These are phyloP conservation scores for Irena cyanogastra DNA, from an alignment of 2,113 vertebrate genomes.

Conservation along the genomic window DNA sequence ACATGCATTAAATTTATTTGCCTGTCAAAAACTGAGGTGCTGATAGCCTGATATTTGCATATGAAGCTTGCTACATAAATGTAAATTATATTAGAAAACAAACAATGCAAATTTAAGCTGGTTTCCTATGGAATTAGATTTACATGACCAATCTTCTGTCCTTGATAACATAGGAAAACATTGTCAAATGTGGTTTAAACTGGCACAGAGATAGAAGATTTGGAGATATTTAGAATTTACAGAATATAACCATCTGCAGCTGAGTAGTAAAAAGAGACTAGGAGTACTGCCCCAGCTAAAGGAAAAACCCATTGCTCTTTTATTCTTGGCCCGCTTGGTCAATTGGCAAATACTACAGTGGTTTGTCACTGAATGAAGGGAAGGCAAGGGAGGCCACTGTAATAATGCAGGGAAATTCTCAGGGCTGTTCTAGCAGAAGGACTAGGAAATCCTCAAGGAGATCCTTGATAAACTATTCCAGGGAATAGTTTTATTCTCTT, in stretches of 20 bases:
- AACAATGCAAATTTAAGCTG: neutral
- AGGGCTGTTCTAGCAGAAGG: neutral
- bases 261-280: neutral
- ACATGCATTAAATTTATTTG: neutral
- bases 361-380: neutral
- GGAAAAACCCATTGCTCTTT: neutral
- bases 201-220: neutral
- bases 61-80: neutral
- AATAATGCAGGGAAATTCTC: neutral
- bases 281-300: neutral
- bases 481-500: neutral
- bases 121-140: neutral
- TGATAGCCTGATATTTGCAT: neutral
- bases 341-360: neutral
- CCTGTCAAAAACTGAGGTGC: neutral
- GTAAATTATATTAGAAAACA: neutral
- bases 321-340: neutral
- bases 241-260: neutral
- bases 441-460: neutral
- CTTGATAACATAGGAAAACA: neutral
- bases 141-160: neutral
- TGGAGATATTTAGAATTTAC: neutral
- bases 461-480: neutral
- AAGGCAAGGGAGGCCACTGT: neutral
- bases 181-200: neutral